Evolutionary conservation across 2,797 vertebrate species (phyloP).

Genomic region (Pseudopleuronectes americanus): DNA sequence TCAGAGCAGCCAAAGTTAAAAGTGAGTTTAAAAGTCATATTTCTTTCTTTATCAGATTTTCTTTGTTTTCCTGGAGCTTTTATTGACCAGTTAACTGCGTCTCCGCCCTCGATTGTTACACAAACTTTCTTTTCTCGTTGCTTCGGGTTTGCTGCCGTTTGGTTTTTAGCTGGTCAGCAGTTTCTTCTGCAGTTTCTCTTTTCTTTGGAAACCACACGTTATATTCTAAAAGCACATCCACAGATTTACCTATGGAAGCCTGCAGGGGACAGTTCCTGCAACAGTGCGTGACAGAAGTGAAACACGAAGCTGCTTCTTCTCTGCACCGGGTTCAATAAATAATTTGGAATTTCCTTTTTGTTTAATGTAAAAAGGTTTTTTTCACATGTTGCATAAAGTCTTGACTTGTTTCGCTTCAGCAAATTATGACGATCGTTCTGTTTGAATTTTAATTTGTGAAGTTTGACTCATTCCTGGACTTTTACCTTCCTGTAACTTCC

Average conservation of each 20-base stretch:
- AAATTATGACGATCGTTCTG: too few relatives aligned
- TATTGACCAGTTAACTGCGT: constrained; percentile 3
- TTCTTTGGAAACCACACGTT: background rate
- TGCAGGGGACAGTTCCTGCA: background rate
- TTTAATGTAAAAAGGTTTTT: too few relatives aligned
- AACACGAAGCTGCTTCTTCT: too few relatives aligned
- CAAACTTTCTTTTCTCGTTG: background rate
- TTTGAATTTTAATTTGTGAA: too few relatives aligned
- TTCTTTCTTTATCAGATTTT: constrained; percentile 6
- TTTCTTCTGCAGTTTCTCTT: background rate
- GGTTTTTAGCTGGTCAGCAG: background rate
- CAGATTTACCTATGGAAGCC: constrained; percentile 11
- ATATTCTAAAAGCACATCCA: background rate
- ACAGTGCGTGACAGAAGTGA: background rate
- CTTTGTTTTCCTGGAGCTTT: background rate
- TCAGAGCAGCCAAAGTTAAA: too few relatives aligned
- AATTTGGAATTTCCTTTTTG: too few relatives aligned
- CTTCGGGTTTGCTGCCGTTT: background rate
- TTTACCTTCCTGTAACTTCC: too few relatives aligned
- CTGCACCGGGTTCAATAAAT: too few relatives aligned
- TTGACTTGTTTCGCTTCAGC: too few relatives aligned
- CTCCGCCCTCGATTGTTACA: constrained; percentile 2
- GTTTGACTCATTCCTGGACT: too few relatives aligned
- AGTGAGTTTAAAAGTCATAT: too few relatives aligned
- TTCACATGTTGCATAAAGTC: too few relatives aligned